Conservation (phyloP, 2,797 vertebrate genomes). For the Paedocypris micromegethes region DNA sequence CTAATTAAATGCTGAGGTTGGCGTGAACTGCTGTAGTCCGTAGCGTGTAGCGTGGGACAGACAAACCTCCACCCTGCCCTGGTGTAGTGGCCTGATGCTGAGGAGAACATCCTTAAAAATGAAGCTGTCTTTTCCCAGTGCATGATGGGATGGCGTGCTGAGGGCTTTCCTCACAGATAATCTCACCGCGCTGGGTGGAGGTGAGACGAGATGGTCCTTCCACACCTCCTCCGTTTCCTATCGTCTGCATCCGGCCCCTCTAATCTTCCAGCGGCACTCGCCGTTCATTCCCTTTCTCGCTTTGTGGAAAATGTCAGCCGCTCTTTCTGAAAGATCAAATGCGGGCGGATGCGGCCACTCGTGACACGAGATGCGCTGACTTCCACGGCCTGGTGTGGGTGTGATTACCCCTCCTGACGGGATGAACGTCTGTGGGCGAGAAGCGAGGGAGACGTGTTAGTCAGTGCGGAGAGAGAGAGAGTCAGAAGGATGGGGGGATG, state of each 20-base stretch:
- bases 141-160: conserved; percentile 43
- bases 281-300: conserved; percentile 11
- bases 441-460: conserved; percentile 30
- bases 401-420: conserved; percentile 20
- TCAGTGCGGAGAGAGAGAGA: conserved; percentile 21
- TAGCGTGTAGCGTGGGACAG: too few species aligned
- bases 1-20: too few species aligned
- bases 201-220: conserved; percentile 35
- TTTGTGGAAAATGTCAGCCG: conserved; percentile 19
- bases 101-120: too few species aligned
- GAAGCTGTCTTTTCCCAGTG: too few species aligned
- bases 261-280: conserved; percentile 23
- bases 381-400: conserved; percentile 10
- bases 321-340: conserved; percentile 26
- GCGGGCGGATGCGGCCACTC: conserved; percentile 5
- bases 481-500: background rate
- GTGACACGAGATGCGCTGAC: conserved; percentile 16
- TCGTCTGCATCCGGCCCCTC: conserved; percentile 7
- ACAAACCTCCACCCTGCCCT: too few species aligned
- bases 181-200: conserved; percentile 10
- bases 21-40: too few species aligned
- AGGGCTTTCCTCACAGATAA: conserved; percentile 40
- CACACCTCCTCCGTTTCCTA: conserved; percentile 2
- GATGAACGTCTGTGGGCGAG: conserved; percentile 27
- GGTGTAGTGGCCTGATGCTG: too few species aligned